Base-by-base conservation (phyloP, 2,888 invertebrate species). In the Lissonota sp. region DNA sequence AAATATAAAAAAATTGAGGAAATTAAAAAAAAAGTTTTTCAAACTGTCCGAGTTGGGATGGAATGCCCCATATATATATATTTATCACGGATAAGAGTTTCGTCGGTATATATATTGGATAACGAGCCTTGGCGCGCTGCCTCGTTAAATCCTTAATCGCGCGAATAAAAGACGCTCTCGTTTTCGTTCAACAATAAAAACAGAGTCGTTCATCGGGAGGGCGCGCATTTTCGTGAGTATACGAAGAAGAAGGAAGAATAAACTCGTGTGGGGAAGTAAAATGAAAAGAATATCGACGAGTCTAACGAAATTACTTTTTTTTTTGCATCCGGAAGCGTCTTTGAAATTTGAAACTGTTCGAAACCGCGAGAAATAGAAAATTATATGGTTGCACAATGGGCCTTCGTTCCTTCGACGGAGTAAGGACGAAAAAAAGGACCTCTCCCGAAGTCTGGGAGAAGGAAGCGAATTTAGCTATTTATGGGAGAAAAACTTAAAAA, bases 71-170 rank as follows among this genome's bases (percentile, higher is more conserved):
- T 53, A 53, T 53, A 53, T 53, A 53, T 14, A 53, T 14, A 53
- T 16, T 14, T 16, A 53, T 6, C 26, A 53, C 14, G 26, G 26
- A 26, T 26, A 26, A 26, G 26, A 53, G 14, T 26, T 26, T 26
- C 26, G 26, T 26, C 26, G 26, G 26, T 26, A 26, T 5, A n/a
- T 26, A 49, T 60, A 55, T 66, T 42, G 58, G 74, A 75, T 78
- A 72, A 78, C 63, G 62, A 60, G 60, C 39, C 6, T 37, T 16
- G 57, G 63, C 49, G 12, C 53, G 12, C 53, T 40, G 46, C 60
- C 71, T 69, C 73, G 69, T 79, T 70, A 51, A 70, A 74, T 74
- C 57, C 69, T 73, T 73, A 73, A 79, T 71, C 55, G 70, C 40
- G 40, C 57, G 70, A 64, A 64, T 73, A 64, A 73, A 77, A 71